Percentiles rank a stretch among this genome's conserved stretches.
These are phyloP conservation scores for Scrobipalpa atriplicella DNA, from an alignment of 2,888 invertebrate genomes.

Conservation along the genomic window DNA sequence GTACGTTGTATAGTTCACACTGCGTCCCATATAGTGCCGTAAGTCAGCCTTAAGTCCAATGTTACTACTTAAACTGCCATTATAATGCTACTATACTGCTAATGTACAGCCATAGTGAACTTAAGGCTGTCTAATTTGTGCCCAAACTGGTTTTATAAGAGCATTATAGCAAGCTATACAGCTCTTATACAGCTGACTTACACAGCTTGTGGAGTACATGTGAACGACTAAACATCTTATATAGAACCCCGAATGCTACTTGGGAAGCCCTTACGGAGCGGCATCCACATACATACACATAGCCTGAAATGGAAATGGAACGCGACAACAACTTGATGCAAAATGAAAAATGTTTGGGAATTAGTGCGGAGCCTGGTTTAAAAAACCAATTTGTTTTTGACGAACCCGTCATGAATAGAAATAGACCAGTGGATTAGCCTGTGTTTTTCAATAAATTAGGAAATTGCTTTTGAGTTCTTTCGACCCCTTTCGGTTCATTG, in stretches of 20 bases:
- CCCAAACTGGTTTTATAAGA: too few relatives aligned
- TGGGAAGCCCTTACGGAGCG: constrained; percentile 1
- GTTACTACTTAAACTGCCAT: too few relatives aligned
- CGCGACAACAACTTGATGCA: constrained; percentile 3
- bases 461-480: background rate
- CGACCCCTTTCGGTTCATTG: background rate
- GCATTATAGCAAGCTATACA: too few relatives aligned
- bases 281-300: constrained; percentile 7
- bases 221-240: too few relatives aligned
- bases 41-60: too few relatives aligned
- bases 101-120: too few relatives aligned
- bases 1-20: too few relatives aligned
- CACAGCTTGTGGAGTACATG: too few relatives aligned
- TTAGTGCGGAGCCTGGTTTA: background rate
- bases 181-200: too few relatives aligned
- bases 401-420: constrained; percentile 1
- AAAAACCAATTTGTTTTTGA: constrained; percentile 3
- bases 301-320: constrained; percentile 5
- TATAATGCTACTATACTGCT: too few relatives aligned
- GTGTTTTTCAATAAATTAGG: background rate
- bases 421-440: background rate
- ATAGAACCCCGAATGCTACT: background rate
- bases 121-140: too few relatives aligned
- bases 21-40: too few relatives aligned
- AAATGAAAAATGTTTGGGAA: constrained; percentile 17